Evolutionary conservation across 2,113 vertebrate species (phyloP), one percentile per base, ranked within the genome.

Genomic region (Nanorana parkeri): DNA sequence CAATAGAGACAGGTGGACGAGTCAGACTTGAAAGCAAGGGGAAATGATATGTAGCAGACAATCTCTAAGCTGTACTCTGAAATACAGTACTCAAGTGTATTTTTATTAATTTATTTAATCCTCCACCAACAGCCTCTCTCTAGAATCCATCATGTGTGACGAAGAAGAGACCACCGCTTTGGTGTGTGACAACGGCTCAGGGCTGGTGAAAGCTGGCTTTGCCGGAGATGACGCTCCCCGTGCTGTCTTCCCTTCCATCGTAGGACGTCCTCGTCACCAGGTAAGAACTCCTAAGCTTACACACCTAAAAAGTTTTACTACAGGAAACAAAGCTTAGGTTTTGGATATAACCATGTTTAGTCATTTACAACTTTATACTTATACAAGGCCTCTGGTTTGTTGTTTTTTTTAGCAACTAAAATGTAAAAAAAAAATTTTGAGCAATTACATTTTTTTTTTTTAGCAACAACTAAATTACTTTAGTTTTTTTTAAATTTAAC

Each of bases 191-290:
- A 90, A 91, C 16, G 89, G 89, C 69, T 93, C 89, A 0, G 89
- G 90, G 55, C 87, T 91, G 75, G 92, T 89, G 29, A 93, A 94
- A 85, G 86, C 88, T 32, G 90, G 93, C 19, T 92, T 93, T 81
- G 89, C 89, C 4, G 91, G 91, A 19, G 91, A 92, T 81, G 88
- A 93, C 76, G 92, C 88, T 66, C 91, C 93, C 0, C 88, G 91
- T 19, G 91, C 93, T 21, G 87, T 91, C 29, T 93, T 94, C 52
- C 91, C 92, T 3, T 94, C 91, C 76, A 92, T 90, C 17, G 91
- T 93, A 23, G 91, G 89, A 68, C 89, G 90, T 60, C 89, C 91
- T 17, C 88, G 89, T 68, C 92, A 95, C 21, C 87, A 94, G 68
- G 95, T 94, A 87, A 91, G 85, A 10, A 21, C 28, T 5, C 15